phyloP scores from a whole-genome alignment of 2,113 vertebrate genomes.

The Peromyscus maniculatus region DNA sequence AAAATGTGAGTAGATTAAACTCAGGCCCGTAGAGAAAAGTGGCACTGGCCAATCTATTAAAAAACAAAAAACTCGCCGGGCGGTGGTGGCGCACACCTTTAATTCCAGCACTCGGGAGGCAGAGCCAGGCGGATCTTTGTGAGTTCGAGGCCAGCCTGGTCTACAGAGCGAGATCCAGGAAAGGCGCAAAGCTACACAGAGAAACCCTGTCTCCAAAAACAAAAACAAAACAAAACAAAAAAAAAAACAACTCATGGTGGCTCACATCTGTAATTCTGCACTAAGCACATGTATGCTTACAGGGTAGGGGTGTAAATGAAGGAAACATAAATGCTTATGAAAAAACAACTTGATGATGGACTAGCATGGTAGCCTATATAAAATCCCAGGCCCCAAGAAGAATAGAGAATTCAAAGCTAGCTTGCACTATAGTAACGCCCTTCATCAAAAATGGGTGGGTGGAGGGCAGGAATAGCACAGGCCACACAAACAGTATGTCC shows the following conservation, averaged over 20 bases:
- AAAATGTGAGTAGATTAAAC: slow-evolving; percentile 22
- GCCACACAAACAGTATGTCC: not conserved
- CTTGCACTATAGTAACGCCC: not conserved
- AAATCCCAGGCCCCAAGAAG: not conserved
- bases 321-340: not conserved
- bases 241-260: not conserved
- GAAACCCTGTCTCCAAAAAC: too few species aligned
- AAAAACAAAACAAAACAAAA: not conserved
- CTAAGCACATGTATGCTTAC: not conserved
- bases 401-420: not conserved
- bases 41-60: not conserved
- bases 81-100: too few species aligned
- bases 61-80: too few species aligned
- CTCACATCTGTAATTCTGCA: not conserved
- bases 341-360: not conserved
- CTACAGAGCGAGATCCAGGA: too few species aligned
- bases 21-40: not conserved
- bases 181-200: too few species aligned
- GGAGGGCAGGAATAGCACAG: not conserved
- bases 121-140: too few species aligned
- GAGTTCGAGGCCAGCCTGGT: too few species aligned
- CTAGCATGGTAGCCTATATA: not conserved
- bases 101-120: too few species aligned
- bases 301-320: not conserved
- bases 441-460: not conserved